A percentile compares a stretch with the other conserved stretches of the same genome.
These are phyloP conservation scores for Lasaia peninsularis DNA, from an alignment of 1,140 invertebrate genomes.

Conservation along the genomic window DNA sequence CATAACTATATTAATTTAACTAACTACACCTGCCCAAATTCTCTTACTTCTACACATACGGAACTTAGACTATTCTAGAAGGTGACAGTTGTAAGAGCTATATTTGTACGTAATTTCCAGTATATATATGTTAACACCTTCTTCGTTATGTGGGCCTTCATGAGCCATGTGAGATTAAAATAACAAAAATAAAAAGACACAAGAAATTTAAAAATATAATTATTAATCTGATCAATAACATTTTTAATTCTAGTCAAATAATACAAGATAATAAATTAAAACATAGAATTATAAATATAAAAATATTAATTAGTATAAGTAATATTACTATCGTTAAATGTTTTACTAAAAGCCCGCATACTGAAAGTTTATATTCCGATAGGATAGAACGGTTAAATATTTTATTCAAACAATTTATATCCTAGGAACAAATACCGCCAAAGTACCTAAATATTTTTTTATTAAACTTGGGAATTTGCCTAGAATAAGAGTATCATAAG, in stretches of 20 bases:
- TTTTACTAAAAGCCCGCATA: neutral
- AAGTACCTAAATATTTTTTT: slow-evolving; percentile 13
- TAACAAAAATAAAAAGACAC: neutral
- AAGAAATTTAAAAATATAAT: neutral
- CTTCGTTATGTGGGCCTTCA: neutral
- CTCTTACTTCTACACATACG: slow-evolving; percentile 32
- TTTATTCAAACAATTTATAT: slow-evolving; percentile 11
- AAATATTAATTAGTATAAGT: too few relatives aligned
- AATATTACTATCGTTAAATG: neutral
- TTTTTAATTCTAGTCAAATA: too few relatives aligned
- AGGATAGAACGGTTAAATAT: slow-evolving; percentile 10
- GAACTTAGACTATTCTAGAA: slow-evolving; percentile 50
- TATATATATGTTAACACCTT: slow-evolving; percentile 3
- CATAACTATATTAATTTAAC: slow-evolving; percentile 28
- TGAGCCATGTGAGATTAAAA: neutral
- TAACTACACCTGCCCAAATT: slow-evolving; percentile 29
- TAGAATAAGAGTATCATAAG: neutral
- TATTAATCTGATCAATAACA: too few relatives aligned
- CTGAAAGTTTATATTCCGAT: neutral
- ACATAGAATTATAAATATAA: too few relatives aligned
- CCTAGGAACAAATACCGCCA: slow-evolving; percentile 43
- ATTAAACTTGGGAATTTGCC: neutral
- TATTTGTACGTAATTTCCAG: slow-evolving; percentile 47
- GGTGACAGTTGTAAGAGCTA: slow-evolving; percentile 53
- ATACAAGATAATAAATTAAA: too few relatives aligned